These are phyloP conservation scores for Siphamia tubifer DNA, from an alignment of 2,113 vertebrate species.

Conservation along the genomic window DNA sequence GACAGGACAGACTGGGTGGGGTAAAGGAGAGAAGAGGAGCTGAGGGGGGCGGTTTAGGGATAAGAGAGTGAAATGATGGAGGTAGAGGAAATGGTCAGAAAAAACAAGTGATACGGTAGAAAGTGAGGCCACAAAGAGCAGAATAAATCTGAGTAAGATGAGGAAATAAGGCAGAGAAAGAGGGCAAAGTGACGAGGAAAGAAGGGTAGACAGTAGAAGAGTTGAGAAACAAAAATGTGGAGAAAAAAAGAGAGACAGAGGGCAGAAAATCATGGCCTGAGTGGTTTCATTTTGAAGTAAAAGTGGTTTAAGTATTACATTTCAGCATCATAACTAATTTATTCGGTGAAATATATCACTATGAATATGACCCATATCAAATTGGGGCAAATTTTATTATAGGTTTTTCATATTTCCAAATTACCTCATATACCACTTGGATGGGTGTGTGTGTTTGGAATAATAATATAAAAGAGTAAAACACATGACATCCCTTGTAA, in stretches of 20 bases:
- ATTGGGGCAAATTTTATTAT: neutral
- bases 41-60: constrained; percentile 14
- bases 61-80: constrained; percentile 35
- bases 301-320: neutral
- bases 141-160: constrained; percentile 5
- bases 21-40: constrained; percentile 17
- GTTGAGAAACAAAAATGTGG: neutral
- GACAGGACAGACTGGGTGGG: constrained; percentile 10
- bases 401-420: neutral
- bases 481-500: neutral
- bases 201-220: neutral
- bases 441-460: neutral
- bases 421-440: neutral
- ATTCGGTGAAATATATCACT: neutral
- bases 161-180: constrained; percentile 13
- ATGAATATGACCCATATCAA: neutral
- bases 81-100: constrained; percentile 36
- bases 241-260: neutral
- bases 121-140: constrained; percentile 18
- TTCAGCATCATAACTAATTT: neutral
- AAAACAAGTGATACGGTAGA: constrained; percentile 35
- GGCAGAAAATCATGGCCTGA: neutral
- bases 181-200: neutral
- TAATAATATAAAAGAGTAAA: neutral
- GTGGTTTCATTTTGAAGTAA: neutral